phyloP scores from a whole-genome alignment of 2,888 invertebrate species.

The Rhorus exstirpatorius region DNA sequence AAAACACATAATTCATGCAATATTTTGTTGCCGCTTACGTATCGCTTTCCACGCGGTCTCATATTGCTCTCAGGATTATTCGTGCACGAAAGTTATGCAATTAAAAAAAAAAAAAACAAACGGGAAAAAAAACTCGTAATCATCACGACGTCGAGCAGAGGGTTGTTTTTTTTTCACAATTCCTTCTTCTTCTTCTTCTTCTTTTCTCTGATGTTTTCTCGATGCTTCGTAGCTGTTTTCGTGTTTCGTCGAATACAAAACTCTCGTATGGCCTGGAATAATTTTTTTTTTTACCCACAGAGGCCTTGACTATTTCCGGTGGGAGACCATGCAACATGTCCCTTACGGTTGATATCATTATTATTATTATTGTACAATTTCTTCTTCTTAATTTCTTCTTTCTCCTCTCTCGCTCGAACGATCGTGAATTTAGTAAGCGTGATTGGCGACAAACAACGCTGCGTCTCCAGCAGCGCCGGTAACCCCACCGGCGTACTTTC shows the following conservation, averaged over 20 bases:
- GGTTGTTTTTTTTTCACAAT: conserved; percentile 15
- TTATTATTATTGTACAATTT: conserved; percentile 56
- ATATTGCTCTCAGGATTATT: conserved; percentile 19
- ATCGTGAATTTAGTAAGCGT: conserved; percentile 92
- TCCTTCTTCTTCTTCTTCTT: conserved; percentile 4
- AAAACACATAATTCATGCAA: conserved; percentile 33
- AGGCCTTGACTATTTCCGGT: conserved; percentile 49
- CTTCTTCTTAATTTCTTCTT: conserved; percentile 17
- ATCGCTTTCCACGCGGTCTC: background rate
- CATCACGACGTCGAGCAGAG: background rate
- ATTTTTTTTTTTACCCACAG: conserved; percentile 13
- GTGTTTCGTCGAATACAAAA: conserved; percentile 14
- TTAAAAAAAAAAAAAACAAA: conserved; percentile 41
- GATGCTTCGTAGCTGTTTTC: conserved; percentile 27
- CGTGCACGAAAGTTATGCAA: background rate
- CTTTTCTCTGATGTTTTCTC: conserved; percentile 12
- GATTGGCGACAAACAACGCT: conserved; percentile 97
- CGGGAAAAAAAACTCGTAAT: conserved; percentile 1
- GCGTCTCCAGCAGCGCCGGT: conserved; percentile 95
- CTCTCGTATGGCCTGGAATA: conserved; percentile 27
- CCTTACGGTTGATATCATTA: conserved; percentile 59
- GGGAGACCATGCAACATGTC: conserved; percentile 59
- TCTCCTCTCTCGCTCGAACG: background rate
- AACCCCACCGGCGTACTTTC: conserved; percentile 97
- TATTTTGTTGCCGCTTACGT: conserved; percentile 18